These are phyloP conservation scores for Camelus bactrianus DNA, from an alignment of 2,113 vertebrate genomes.

Conservation along the genomic window DNA sequence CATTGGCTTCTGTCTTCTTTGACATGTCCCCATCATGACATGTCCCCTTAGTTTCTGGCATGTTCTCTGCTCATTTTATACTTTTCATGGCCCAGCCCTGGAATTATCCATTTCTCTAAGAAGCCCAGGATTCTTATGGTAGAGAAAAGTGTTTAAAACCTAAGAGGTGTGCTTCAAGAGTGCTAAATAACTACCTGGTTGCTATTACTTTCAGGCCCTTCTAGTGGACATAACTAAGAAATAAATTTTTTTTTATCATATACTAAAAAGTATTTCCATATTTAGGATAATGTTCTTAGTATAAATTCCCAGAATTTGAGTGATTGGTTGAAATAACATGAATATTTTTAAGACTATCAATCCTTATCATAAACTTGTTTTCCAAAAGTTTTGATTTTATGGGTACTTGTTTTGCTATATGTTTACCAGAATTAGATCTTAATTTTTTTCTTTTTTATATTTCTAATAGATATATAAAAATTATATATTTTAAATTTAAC, in stretches of 20 bases:
- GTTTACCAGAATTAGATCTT: conserved; percentile 1
- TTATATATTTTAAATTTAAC: not conserved
- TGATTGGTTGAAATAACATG: not conserved
- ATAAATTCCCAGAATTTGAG: not conserved
- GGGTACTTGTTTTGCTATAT: not conserved
- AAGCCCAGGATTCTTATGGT: not conserved
- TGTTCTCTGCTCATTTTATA: not conserved
- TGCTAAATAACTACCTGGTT: not conserved
- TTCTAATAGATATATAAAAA: not conserved
- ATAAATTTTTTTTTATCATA: not conserved
- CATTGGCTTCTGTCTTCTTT: not conserved
- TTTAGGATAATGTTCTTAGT: not conserved
- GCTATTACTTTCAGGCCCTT: not conserved
- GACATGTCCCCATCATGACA: not conserved
- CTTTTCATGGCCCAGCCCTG: not conserved
- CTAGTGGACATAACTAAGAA: not conserved
- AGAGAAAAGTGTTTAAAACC: not conserved
- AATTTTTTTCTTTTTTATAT: not conserved
- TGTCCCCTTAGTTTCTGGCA: not conserved
- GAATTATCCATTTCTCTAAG: not conserved
- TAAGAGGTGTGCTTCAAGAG: not conserved
- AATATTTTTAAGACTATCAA: not conserved
- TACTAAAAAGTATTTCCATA: conserved; percentile 19
- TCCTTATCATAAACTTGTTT: not conserved
- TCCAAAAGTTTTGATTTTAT: not conserved